Base-by-base conservation (phyloP, 2,113 vertebrate species). In the Albula goreensis region DNA sequence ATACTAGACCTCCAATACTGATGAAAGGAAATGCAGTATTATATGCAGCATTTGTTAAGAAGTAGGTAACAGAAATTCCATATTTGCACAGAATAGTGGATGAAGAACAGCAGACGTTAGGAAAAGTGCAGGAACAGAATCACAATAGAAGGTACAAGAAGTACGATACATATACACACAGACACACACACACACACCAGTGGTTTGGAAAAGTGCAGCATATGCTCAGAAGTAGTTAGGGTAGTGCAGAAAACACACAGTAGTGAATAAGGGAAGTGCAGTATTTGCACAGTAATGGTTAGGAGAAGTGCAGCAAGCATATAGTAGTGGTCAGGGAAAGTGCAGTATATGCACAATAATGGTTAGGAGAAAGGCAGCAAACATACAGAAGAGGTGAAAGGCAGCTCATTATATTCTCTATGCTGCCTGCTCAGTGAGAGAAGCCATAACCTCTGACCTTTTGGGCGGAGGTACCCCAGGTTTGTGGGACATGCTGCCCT, bases 401-500 rank as follows among this genome's bases (percentile, higher is more conserved):
- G 88, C 60, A 66, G 60, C 22, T 3, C 22, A 15, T 60, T 5
- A n/a, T n/a, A 5, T n/a, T 5, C n/a, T 2, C 70, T 74, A 7
- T 31, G 9, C 6, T 9, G 70, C 25, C 31, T 22, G 3, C 6
- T 0, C 22, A n/a, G 63, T 4, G 2, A 15, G 31, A 52, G 8
- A 0, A 15, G 66, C 48, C 8, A 48, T 5, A 22, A 79, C 31
- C 66, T 85, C 95, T 93, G 87, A 99, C 98, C 98, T 94, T 92
- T 97, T 99, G 48, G 96, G 91, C 0, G 88, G n/a, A 83, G 97
- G 97, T 88, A 95, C 90, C 31, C 97, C 96, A 22, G 97, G 92
- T 90, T 98, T 99, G 91, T 98, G 97, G 77, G 93, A 93, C 78
- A 96, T 91, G 87, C 96, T 95, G 5, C 97, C 96, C 88, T 98